Percentiles rank a stretch among this genome's conserved stretches.
These are phyloP conservation scores for Rhinolophus ferrumequinum DNA, from an alignment of 2,113 vertebrate species.

Conservation along the genomic window DNA sequence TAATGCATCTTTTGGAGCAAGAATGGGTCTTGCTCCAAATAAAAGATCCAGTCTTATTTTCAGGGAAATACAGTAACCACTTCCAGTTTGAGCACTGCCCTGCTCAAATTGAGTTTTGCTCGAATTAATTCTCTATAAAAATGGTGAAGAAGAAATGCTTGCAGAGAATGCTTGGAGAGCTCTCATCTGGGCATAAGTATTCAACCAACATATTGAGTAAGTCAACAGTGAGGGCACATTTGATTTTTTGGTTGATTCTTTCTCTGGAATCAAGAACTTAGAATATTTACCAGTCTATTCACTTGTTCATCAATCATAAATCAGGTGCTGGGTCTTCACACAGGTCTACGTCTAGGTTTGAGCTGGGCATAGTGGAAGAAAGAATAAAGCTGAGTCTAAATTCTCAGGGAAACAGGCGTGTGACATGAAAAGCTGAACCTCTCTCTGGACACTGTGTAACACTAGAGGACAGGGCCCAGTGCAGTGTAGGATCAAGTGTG, in stretches of 20 bases:
- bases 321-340: not conserved
- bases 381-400: not conserved
- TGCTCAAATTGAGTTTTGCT: not conserved
- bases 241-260: not conserved
- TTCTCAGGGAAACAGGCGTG: not conserved
- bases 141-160: not conserved
- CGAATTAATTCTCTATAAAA: not conserved
- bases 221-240: not conserved
- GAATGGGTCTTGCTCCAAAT: too few species aligned
- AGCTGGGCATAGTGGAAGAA: not conserved
- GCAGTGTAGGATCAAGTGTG: fast-evolving
- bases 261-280: not conserved
- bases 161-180: not conserved
- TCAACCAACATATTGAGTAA: not conserved
- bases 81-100: not conserved
- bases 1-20: too few species aligned
- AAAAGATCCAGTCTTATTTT: too few species aligned
- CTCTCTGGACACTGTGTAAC: fast-evolving
- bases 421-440: not conserved
- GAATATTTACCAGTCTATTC: not conserved
- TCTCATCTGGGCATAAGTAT: not conserved
- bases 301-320: not conserved
- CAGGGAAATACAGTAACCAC: not conserved
- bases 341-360: not conserved
- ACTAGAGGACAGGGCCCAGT: too few species aligned